phyloP scores from a whole-genome alignment of 2,797 vertebrate genomes.

The Phoebastria nigripes region DNA sequence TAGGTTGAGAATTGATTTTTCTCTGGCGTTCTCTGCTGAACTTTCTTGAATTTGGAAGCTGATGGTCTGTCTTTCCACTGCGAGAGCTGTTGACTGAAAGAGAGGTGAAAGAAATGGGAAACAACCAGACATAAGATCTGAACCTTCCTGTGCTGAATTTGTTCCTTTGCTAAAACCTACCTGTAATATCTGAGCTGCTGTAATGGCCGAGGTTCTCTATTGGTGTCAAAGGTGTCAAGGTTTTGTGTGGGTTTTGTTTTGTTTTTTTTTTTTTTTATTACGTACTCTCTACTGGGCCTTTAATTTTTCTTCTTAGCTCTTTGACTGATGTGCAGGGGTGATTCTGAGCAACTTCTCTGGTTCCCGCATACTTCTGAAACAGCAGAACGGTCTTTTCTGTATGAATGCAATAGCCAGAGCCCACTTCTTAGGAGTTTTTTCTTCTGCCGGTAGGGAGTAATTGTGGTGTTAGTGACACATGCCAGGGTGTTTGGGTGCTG shows the following conservation, averaged over 20 bases:
- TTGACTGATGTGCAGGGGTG: neutral
- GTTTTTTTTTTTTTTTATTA: neutral
- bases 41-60: neutral
- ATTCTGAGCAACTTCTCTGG: neutral
- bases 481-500: neutral
- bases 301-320: neutral
- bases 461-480: neutral
- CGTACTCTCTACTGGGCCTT: neutral
- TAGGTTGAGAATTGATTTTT: neutral
- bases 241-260: no score
- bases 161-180: slow-evolving; percentile 2
- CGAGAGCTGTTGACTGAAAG: slow-evolving; percentile 50
- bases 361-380: neutral
- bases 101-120: slow-evolving; percentile 57
- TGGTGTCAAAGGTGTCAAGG: neutral
- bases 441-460: neutral
- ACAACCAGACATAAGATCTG: slow-evolving; percentile 27
- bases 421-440: neutral
- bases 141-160: slow-evolving; percentile 26
- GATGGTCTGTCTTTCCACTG: slow-evolving; percentile 39
- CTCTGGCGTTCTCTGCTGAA: neutral
- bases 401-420: neutral
- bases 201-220: neutral
- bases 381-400: neutral
- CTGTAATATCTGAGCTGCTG: neutral